Base-by-base conservation (phyloP, 2,797 vertebrate genomes). In the Paedocypris micromegethes region DNA sequence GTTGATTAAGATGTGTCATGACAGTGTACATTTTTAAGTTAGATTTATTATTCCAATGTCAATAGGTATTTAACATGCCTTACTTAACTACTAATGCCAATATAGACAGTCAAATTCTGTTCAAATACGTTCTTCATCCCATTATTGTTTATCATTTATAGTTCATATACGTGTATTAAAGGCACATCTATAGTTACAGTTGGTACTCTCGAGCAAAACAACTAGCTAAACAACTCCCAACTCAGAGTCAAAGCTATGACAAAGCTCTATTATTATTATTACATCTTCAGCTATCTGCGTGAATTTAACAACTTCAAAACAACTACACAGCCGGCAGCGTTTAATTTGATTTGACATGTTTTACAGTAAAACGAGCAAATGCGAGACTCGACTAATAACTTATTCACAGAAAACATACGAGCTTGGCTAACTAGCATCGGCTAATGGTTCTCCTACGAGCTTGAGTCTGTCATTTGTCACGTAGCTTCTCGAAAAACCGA, bases 161-260 rank as follows among this genome's bases (percentile, higher is more conserved):
- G 23, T 23, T 23, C 23, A 23, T 23, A 23, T 23, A 23, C 23
- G 23, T 23, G 23, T 23, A 23, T 23, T 23, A 23, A 23, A 23
- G 23, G 23, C 23, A 23, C 23, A 23, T 23, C 23, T 23, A 23
- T 23, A 23, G 23, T 23, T 23, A 23, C 1, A 23, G 23, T 23
- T 23, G 23, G 1, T 23, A 23, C 23, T 23, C 23, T 23, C 23
- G 23, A 23, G 23, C 23, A 23, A 23, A 23, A 23, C 23, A 23
- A 23, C 23, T 23, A 23, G 23, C 23, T 23, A 23, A 23, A 23
- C 23, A 23, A 23, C 23, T 23, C 23, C 23, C 23, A 23, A 23
- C 23, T 23, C 1, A 23, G 23, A 23, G 23, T 23, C 23, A 23
- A 23, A 23, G 64, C 79, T 75, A 83, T 83, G 81, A 83, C 83